Evolutionary conservation across 2,888 invertebrate species (phyloP).

Genomic region (Idaea dimidiata): DNA sequence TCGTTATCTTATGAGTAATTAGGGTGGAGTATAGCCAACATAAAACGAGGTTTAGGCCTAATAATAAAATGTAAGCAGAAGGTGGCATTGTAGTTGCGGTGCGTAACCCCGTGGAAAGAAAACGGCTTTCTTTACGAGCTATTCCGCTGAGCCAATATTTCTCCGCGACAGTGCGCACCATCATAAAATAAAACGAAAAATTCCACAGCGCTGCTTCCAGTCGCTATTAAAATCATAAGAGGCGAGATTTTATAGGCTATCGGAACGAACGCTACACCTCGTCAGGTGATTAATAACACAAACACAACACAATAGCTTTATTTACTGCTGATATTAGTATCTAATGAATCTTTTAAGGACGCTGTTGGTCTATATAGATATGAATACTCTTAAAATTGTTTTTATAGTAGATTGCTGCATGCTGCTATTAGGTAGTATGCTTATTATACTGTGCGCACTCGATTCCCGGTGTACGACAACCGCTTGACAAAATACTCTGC

Average conservation of each 20-base stretch:
- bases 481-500: conserved; percentile 79
- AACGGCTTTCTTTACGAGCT: conserved; percentile 80
- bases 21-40: conserved; percentile 30
- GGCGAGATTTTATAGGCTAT: conserved; percentile 73
- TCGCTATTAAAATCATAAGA: conserved; percentile 77
- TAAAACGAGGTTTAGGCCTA: conserved; percentile 48
- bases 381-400: not conserved
- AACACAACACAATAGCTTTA: conserved; percentile 35
- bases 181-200: conserved; percentile 82
- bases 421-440: conserved; percentile 55
- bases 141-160: conserved; percentile 80
- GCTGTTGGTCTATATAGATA: not conserved
- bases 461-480: conserved; percentile 65
- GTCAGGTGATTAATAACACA: conserved; percentile 68
- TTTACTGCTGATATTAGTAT: conserved; percentile 7
- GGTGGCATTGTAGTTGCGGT: conserved; percentile 64
- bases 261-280: conserved; percentile 54
- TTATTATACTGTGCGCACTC: conserved; percentile 57
- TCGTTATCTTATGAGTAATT: conserved; percentile 9
- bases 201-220: conserved; percentile 71
- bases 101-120: conserved; percentile 74
- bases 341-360: conserved; percentile 7
- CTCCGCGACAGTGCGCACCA: conserved; percentile 79
- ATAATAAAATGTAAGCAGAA: conserved; percentile 63
- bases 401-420: not conserved